Evolutionary conservation across 1,140 invertebrate genomes (phyloP).

Genomic region (Orchesella cincta): DNA sequence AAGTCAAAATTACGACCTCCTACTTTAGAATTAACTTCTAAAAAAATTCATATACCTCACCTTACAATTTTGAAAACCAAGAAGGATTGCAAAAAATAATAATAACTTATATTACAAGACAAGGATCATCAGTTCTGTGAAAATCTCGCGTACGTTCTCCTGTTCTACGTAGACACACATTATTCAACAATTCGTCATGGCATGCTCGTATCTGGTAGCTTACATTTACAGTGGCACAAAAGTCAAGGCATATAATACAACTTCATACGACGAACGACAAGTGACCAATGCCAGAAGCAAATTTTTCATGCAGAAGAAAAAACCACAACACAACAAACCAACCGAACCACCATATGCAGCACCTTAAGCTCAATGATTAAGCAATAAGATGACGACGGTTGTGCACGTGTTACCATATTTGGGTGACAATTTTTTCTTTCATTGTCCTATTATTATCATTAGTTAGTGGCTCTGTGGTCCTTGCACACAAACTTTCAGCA

Average conservation of each 20-base stretch:
- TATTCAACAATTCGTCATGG: too few species aligned
- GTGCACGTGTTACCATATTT: conserved; percentile 17
- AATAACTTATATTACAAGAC: too few species aligned
- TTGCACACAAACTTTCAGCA: conserved; percentile 9
- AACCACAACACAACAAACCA: neutral
- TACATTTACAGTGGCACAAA: too few species aligned
- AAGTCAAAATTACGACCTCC: neutral
- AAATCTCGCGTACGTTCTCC: too few species aligned
- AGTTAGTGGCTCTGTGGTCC: neutral
- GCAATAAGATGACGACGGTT: neutral
- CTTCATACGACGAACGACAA: too few species aligned
- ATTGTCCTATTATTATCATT: neutral
- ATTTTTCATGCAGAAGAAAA: too few species aligned
- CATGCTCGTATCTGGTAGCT: too few species aligned
- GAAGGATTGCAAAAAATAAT: neutral
- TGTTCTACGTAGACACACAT: too few species aligned
- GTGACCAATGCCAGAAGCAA: too few species aligned
- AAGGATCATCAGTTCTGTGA: too few species aligned
- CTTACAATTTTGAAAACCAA: neutral
- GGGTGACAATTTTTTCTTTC: conserved; percentile 16
- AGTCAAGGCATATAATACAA: too few species aligned
- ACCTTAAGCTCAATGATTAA: neutral
- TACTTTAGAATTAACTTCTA: neutral
- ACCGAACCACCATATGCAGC: neutral
- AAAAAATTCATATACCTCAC: neutral